phyloP scores from a whole-genome alignment of 2,797 vertebrate genomes.

The Sebastes oblongus region DNA sequence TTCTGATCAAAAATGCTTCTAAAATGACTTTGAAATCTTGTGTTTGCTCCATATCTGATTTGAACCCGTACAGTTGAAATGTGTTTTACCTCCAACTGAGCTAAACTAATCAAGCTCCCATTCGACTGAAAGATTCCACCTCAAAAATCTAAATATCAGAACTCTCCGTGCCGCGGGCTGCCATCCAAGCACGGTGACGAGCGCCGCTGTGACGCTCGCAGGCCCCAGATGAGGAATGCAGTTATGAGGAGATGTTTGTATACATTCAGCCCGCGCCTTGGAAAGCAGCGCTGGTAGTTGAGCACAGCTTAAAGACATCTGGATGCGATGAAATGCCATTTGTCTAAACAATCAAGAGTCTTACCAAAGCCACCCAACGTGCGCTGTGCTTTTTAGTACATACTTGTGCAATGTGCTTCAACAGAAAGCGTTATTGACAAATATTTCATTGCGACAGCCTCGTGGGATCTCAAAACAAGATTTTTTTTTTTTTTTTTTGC shows the following conservation, averaged over 20 bases:
- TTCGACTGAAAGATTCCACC: background rate
- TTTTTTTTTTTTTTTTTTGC: slow-evolving; percentile 13
- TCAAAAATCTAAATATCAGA: slow-evolving; percentile 42
- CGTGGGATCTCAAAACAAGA: slow-evolving; percentile 48
- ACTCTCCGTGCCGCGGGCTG: slow-evolving; percentile 22
- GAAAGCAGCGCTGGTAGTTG: slow-evolving; percentile 75
- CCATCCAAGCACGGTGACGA: slow-evolving; percentile 50
- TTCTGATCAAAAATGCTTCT: background rate
- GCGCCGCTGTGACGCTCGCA: slow-evolving; percentile 65
- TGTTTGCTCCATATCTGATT: background rate
- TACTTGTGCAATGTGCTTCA: slow-evolving; percentile 77
- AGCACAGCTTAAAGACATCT: slow-evolving; percentile 87
- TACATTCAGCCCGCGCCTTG: slow-evolving; percentile 82
- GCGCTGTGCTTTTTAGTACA: slow-evolving; percentile 72
- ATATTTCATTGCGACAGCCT: slow-evolving; percentile 80
- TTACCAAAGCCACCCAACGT: slow-evolving; percentile 83
- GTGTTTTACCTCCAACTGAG: background rate
- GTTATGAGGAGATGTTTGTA: slow-evolving; percentile 86
- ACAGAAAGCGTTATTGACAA: slow-evolving; percentile 80
- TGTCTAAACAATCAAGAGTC: slow-evolving; percentile 85
- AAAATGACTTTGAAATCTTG: background rate
- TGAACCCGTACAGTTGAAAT: background rate
- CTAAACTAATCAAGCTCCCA: slow-evolving; percentile 13
- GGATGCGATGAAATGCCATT: slow-evolving; percentile 86
- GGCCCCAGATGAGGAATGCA: slow-evolving; percentile 82